A percentile compares a stretch with the other conserved stretches of the same genome.
Conservation (phyloP, 2,797 vertebrate species). For the Paramormyrops hopkinsi region DNA sequence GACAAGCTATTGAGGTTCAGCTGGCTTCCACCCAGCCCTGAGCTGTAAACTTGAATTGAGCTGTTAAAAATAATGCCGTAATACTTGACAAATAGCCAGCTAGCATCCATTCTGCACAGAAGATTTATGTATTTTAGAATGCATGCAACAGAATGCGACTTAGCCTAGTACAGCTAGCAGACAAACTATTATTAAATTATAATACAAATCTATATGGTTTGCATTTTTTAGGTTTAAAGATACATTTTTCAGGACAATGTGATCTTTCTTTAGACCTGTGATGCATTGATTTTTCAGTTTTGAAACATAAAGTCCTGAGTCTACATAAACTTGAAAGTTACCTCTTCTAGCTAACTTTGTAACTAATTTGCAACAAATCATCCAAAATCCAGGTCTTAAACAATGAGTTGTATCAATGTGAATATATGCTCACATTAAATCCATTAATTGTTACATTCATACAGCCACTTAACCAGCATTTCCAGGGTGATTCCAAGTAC, state of each 20-base stretch:
- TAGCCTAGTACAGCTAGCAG: slow-evolving; percentile 1
- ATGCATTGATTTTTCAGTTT: not conserved
- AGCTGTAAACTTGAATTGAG: not conserved
- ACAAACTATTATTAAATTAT: slow-evolving; percentile 13
- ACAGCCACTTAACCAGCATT: not conserved
- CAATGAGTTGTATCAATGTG: not conserved
- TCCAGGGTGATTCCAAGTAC: not conserved
- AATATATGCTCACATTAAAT: not conserved
- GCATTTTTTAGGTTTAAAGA: slow-evolving; percentile 9
- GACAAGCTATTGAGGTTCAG: not conserved
- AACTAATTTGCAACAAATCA: not conserved
- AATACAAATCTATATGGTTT: not conserved
- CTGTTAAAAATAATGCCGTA: not conserved
- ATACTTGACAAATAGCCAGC: slow-evolving; percentile 4
- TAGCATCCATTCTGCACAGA: not conserved
- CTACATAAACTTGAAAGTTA: not conserved
- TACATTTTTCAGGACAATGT: not conserved
- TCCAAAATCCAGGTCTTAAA: not conserved
- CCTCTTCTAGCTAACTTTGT: not conserved
- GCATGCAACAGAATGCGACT: not conserved
- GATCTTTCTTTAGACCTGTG: not conserved
- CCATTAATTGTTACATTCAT: not conserved
- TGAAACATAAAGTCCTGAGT: slow-evolving; percentile 2
- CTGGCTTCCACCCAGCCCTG: not conserved
- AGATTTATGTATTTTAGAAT: slow-evolving; percentile 1